Conservation (phyloP, 2,888 invertebrate genomes). For the Machimus rusticus region DNA sequence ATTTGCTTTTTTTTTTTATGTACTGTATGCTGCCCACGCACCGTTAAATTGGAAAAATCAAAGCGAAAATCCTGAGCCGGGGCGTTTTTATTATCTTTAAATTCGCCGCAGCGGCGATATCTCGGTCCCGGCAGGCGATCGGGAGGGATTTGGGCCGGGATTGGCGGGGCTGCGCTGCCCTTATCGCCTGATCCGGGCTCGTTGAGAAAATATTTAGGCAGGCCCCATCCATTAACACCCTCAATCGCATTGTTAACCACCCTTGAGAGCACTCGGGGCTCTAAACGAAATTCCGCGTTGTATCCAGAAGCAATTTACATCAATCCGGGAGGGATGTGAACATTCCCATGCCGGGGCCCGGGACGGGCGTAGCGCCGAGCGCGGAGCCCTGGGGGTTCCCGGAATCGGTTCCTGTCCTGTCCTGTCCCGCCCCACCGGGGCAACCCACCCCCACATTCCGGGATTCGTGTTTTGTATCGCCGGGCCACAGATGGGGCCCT, state of each 20-base stretch:
- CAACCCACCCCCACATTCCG: not conserved
- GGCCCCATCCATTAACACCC: constrained; percentile 39
- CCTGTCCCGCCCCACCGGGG: not conserved
- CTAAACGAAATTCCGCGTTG: constrained; percentile 41
- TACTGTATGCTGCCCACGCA: not conserved
- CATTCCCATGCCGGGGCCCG: constrained; percentile 32
- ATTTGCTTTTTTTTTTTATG: not conserved
- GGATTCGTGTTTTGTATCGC: constrained; percentile 39
- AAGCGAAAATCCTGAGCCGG: not conserved
- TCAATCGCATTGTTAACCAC: constrained; percentile 41
- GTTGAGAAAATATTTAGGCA: constrained; percentile 41
- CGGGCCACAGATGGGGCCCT: constrained; percentile 30
- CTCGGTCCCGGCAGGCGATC: not conserved
- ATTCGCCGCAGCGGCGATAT: constrained; percentile 19
- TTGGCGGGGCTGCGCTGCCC: not conserved
- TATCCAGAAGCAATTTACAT: constrained; percentile 42
- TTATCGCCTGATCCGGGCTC: constrained; percentile 35
- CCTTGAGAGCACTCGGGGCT: constrained; percentile 36
- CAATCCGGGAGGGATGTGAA: constrained; percentile 36
- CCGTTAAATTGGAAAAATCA: constrained; percentile 4
- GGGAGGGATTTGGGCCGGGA: not conserved
- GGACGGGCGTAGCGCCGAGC: not conserved
- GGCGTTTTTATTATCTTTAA: constrained; percentile 27
- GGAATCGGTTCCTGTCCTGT: not conserved
- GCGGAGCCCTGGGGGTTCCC: not conserved